Conservation (phyloP, 2,888 invertebrate genomes). For the Sarcophaga subvicina region DNA sequence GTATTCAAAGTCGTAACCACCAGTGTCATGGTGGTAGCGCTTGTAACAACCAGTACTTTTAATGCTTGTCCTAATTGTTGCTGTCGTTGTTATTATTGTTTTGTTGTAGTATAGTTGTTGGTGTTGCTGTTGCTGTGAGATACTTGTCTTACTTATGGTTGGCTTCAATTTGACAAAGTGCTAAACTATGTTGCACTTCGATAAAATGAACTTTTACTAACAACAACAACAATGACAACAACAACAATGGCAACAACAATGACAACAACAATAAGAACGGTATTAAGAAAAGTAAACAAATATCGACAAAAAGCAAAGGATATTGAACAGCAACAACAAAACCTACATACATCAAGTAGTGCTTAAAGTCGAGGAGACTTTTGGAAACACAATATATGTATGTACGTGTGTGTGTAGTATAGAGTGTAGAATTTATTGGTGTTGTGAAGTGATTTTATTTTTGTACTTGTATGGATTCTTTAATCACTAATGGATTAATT, state of each 20-base stretch:
- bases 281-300: conserved; percentile 16
- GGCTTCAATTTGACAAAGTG: conserved; percentile 62
- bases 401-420: neutral
- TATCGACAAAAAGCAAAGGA: neutral
- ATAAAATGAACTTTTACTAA: neutral
- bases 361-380: neutral
- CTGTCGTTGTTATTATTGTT: neutral
- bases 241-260: neutral
- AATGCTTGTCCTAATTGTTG: neutral
- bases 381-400: neutral
- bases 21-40: neutral
- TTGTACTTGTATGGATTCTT: conserved; percentile 26
- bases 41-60: neutral
- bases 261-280: neutral
- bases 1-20: neutral
- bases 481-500: conserved; percentile 19
- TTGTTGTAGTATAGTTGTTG: neutral
- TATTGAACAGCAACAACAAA: neutral
- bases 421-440: conserved; percentile 2
- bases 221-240: too few relatives aligned
- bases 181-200: conserved; percentile 60
- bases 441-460: neutral
- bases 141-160: conserved; percentile 52
- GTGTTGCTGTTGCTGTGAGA: neutral
- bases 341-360: neutral